Percentiles rank a stretch among this genome's conserved stretches.
These are phyloP conservation scores for Heliconius aoede DNA, from an alignment of 2,888 invertebrate species.

Conservation along the genomic window DNA sequence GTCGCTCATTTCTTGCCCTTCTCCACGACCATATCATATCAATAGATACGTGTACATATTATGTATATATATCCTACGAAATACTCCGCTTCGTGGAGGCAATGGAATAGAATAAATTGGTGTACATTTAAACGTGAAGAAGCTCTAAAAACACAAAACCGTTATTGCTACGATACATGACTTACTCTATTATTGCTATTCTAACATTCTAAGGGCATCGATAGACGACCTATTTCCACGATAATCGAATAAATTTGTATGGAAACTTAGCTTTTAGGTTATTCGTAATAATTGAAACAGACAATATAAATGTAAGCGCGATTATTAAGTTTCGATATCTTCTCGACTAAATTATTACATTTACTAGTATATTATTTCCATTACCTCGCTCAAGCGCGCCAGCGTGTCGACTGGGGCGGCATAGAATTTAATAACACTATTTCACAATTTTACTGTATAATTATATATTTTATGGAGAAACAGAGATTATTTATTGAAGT, in stretches of 20 bases:
- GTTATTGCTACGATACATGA: slow-evolving; percentile 13
- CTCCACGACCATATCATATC: too few relatives aligned
- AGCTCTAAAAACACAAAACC: slow-evolving; percentile 14
- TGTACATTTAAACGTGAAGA: background rate
- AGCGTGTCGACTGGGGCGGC: too few relatives aligned
- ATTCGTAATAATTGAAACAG: background rate
- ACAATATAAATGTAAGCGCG: background rate
- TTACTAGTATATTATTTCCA: too few relatives aligned
- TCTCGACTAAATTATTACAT: too few relatives aligned
- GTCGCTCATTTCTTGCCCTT: accelerated
- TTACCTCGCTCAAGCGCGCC: too few relatives aligned
- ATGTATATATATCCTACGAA: background rate
- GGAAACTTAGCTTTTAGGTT: background rate
- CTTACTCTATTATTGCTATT: slow-evolving; percentile 1
- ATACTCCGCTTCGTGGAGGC: background rate
- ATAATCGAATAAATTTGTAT: background rate
- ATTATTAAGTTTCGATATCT: background rate
- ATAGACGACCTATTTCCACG: slow-evolving; percentile 2
- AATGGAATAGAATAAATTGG: background rate
- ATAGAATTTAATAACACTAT: too few relatives aligned
- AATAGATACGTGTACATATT: background rate
- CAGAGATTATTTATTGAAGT: too few relatives aligned
- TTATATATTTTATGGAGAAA: too few relatives aligned
- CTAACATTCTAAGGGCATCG: background rate
- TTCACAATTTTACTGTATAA: too few relatives aligned